These are phyloP conservation scores for Conus betulinus DNA, from an alignment of 1,140 invertebrate genomes.

Conservation along the genomic window DNA sequence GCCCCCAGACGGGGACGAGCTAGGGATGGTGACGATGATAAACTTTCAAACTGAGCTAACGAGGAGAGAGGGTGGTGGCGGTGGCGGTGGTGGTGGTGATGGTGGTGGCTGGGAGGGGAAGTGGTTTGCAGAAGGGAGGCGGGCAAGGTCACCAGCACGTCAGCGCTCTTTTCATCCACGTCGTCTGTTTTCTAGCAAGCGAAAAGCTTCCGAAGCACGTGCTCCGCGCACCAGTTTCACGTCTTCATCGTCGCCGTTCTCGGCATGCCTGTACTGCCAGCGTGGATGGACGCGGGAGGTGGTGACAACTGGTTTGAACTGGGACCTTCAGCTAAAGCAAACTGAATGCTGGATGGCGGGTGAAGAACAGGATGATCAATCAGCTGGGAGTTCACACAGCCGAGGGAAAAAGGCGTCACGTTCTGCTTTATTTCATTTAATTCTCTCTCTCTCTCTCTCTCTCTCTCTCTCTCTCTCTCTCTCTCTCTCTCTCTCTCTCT, in stretches of 20 bases:
- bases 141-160: background rate
- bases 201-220: background rate
- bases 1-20: background rate
- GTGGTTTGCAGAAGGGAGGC: too few relatives aligned
- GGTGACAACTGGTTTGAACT: too few relatives aligned
- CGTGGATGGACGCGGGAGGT: too few relatives aligned
- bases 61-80: background rate
- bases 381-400: too few relatives aligned
- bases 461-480: background rate
- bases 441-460: background rate
- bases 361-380: too few relatives aligned
- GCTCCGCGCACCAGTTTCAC: background rate
- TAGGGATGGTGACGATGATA: background rate
- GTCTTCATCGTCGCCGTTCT: background rate
- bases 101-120: too few relatives aligned
- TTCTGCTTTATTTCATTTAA: background rate
- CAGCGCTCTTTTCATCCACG: background rate
- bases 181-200: background rate
- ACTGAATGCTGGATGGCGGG: too few relatives aligned
- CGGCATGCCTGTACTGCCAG: background rate
- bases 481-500: constrained; percentile 12
- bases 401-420: too few relatives aligned
- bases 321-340: too few relatives aligned
- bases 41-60: constrained; percentile 4
- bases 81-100: background rate